These are phyloP conservation scores for Phenganax marumi DNA, from an alignment of 92 coral and sea anemone species.

Conservation along the genomic window DNA sequence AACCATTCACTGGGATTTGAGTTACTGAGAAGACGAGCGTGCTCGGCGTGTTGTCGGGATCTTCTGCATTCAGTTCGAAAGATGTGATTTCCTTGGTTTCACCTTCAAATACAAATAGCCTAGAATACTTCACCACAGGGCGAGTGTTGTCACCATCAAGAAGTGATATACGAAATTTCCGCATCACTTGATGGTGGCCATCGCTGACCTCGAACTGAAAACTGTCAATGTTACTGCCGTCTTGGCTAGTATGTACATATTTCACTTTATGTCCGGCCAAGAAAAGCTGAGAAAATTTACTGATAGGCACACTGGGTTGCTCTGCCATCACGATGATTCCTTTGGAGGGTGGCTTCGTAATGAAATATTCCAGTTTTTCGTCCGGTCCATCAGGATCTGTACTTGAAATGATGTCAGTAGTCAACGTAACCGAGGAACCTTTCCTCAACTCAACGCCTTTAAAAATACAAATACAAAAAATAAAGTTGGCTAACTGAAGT, in stretches of 20 bases:
- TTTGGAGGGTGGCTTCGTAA: slow-evolving; percentile 72
- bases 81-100: slow-evolving; percentile 69
- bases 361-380: slow-evolving; percentile 59
- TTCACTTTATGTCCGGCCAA: slow-evolving; percentile 85
- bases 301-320: slow-evolving; percentile 61
- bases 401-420: slow-evolving; percentile 75
- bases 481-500: too few species aligned
- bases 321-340: slow-evolving; percentile 77
- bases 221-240: slow-evolving; percentile 77
- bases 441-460: slow-evolving; percentile 67
- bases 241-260: slow-evolving; percentile 77
- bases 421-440: slow-evolving; percentile 68
- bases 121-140: slow-evolving; percentile 61
- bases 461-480: background rate
- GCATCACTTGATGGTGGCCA: slow-evolving; percentile 66
- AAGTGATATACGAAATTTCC: slow-evolving; percentile 74
- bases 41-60: slow-evolving; percentile 75
- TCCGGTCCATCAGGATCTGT: slow-evolving; percentile 75
- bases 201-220: slow-evolving; percentile 95
- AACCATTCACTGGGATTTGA: slow-evolving; percentile 84
- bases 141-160: slow-evolving; percentile 78
- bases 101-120: slow-evolving; percentile 73
- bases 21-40: slow-evolving; percentile 63
- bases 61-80: slow-evolving; percentile 87
- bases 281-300: slow-evolving; percentile 74